These are phyloP conservation scores for Hypothenemus hampei DNA, from an alignment of 1,140 invertebrate species.

Conservation along the genomic window DNA sequence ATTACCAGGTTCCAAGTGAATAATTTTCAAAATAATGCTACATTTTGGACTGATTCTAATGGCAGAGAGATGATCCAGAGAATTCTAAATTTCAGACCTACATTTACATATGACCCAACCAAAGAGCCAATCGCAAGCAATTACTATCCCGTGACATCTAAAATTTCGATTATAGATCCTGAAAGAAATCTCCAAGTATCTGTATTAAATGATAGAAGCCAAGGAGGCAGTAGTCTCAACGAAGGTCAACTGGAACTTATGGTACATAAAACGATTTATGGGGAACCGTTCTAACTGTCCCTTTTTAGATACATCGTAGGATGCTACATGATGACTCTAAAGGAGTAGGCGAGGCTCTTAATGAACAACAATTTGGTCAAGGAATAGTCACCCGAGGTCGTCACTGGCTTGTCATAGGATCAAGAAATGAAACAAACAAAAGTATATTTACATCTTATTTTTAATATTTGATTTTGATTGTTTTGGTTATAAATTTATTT, in stretches of 20 bases:
- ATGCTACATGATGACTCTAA: conserved; percentile 83
- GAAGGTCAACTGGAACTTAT: conserved; percentile 73
- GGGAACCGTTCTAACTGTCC: not conserved
- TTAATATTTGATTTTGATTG: too few species aligned
- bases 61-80: conserved; percentile 63
- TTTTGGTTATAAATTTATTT: not conserved
- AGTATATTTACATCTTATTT: not conserved
- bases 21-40: conserved; percentile 46
- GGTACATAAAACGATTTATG: conserved; percentile 41
- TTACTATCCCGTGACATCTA: conserved; percentile 87
- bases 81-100: conserved; percentile 63
- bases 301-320: conserved; percentile 75
- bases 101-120: conserved; percentile 63
- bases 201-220: conserved; percentile 67
- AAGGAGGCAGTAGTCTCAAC: conserved; percentile 75
- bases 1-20: conserved; percentile 47
- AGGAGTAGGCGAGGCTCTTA: conserved; percentile 83
- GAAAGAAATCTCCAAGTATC: conserved; percentile 51
- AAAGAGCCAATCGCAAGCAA: conserved; percentile 73
- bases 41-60: conserved; percentile 68
- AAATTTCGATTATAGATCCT: conserved; percentile 53
- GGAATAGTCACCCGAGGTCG: conserved; percentile 68
- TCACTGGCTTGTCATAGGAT: conserved; percentile 50
- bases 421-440: not conserved
- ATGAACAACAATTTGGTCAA: conserved; percentile 63